A percentile compares a stretch with the other conserved stretches of the same genome.
Conservation (phyloP, 2,888 invertebrate genomes). For the Tetheella fluctuosa region DNA sequence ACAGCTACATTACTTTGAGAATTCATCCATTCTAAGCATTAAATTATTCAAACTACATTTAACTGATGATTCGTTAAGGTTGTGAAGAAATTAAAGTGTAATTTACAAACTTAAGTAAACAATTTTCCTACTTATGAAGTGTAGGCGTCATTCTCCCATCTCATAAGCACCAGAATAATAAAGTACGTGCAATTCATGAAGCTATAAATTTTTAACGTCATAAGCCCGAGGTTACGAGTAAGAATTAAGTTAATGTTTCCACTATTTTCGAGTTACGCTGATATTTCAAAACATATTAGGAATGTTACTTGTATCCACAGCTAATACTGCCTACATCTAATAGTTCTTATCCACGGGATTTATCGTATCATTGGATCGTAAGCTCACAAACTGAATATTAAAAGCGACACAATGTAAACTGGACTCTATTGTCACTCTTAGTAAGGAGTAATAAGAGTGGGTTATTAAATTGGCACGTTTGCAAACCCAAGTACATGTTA, state of each 20-base stretch:
- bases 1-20: constrained; percentile 14
- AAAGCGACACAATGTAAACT: constrained; percentile 22
- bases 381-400: constrained; percentile 28
- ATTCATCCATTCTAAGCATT: constrained; percentile 13
- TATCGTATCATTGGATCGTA: constrained; percentile 50
- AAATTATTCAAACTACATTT: too few species aligned
- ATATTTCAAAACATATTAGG: constrained; percentile 45
- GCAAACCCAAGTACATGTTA: constrained; percentile 45
- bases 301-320: constrained; percentile 49
- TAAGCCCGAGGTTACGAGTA: constrained; percentile 22
- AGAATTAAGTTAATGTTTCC: constrained; percentile 19
- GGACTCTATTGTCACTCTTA: constrained; percentile 21
- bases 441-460: constrained; percentile 25
- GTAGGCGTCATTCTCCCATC: constrained; percentile 28
- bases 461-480: constrained; percentile 17
- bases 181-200: constrained; percentile 34
- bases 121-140: constrained; percentile 25
- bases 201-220: constrained; percentile 39
- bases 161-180: constrained; percentile 16
- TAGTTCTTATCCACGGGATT: constrained; percentile 53
- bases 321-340: too few species aligned
- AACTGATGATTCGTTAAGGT: too few species aligned
- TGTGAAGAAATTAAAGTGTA: constrained; percentile 23
- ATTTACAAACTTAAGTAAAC: too few species aligned
- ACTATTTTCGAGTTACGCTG: constrained; percentile 32